phyloP scores from a whole-genome alignment of 2,888 invertebrate genomes.

The Plebejus melissa region DNA sequence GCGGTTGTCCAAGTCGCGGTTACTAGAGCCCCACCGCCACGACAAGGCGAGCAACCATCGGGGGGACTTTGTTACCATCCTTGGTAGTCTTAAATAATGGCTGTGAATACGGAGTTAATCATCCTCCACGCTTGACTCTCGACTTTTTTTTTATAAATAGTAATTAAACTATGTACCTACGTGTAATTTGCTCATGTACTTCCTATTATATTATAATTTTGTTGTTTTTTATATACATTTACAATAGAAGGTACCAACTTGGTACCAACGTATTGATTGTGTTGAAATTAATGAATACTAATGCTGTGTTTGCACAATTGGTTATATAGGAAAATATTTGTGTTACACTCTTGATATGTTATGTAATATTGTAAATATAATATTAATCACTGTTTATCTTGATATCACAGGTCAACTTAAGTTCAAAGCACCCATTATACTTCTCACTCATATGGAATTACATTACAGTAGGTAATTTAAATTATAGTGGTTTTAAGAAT shows the following conservation, averaged over 20 bases:
- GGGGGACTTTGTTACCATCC: no score
- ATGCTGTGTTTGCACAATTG: background rate
- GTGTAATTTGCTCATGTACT: background rate
- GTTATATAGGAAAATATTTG: background rate
- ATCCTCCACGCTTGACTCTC: background rate
- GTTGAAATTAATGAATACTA: background rate
- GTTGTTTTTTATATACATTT: background rate
- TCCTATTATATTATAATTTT: constrained; percentile 1
- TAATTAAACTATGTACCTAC: background rate
- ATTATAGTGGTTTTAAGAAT: no score
- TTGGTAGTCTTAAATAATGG: no score
- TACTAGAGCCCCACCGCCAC: no score
- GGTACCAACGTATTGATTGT: background rate
- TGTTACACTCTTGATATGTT: background rate
- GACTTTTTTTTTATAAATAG: background rate
- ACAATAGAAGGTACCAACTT: background rate
- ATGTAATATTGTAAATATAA: background rate
- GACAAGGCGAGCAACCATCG: no score
- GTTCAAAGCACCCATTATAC: background rate
- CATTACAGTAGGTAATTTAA: no score
- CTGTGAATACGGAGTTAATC: no score
- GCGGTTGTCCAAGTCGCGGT: no score
- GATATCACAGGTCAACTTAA: background rate
- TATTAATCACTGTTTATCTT: background rate
- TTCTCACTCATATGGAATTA: no score